Evolutionary conservation across 2,888 invertebrate genomes (phyloP), one percentile per base, ranked within the genome.

Genomic region (Hemithea aestivaria): DNA sequence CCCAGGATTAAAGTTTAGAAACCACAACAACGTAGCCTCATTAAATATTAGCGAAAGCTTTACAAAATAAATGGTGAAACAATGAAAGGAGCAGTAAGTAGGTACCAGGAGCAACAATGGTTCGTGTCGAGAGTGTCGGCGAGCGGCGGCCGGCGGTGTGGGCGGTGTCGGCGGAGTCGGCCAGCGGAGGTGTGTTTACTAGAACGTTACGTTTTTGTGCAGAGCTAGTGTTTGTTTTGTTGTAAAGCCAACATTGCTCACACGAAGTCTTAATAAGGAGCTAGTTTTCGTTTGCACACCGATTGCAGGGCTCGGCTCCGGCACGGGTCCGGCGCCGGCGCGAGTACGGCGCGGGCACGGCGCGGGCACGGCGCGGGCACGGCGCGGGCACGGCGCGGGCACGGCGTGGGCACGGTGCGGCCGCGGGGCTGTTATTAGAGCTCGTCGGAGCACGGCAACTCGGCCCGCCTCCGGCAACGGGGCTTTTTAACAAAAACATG

Each of bases 251-350:
- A 35, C 45, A 38, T 36, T 28, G 43, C 35, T 28, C 42, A 40
- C 39, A 35, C 40, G 42, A 49, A 37, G 47, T 49, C 52, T 49
- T 45, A 52, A 52, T 52, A 47, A 52, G 46, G 32, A 39, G 45
- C 43, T 10, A 28, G 40, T 35, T 40, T 37, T 38, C 37, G 47
- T 47, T 47, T 49, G 39, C 47, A 33, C 20, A 31, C 30, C 52
- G 49, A 47, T 49, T 47, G 40, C 33, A 43, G 35, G 31, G 10
- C 35, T 23, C 10, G 35, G 20, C 7, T 10, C 29, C 24, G 10
- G 27, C 16, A 5, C 16, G 16, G 16, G 16, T 2, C 16, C 16
- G 16, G 16, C 5, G 16, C 16, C 16, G 16, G 16, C 16, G 16
- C 16, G 16, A 5, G 16, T 5, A 16, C 16, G 16, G 16, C 16